phyloP scores from a whole-genome alignment of 2,797 vertebrate genomes.

The Carapus acus region DNA sequence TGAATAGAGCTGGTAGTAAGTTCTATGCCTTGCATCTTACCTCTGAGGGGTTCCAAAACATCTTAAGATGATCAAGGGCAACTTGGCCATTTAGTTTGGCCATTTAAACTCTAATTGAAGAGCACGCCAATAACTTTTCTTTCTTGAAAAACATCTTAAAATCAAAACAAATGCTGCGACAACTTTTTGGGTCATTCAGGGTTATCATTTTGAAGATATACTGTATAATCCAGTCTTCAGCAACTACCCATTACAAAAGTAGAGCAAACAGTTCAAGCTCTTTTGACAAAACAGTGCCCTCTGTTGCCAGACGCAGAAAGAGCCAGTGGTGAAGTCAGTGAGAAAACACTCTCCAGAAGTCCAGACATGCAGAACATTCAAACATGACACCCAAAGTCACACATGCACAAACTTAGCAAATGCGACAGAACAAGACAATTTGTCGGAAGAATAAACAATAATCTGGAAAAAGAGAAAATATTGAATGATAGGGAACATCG shows the following conservation, averaged over 20 bases:
- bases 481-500: too few species aligned
- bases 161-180: not conserved
- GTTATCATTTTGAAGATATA: too few species aligned
- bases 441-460: too few species aligned
- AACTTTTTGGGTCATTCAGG: too few species aligned
- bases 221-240: too few species aligned
- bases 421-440: too few species aligned
- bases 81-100: not conserved
- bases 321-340: not conserved
- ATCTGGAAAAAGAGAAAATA: too few species aligned
- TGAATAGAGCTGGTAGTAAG: conserved; percentile 9
- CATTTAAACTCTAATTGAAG: not conserved
- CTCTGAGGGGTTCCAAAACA: conserved; percentile 45
- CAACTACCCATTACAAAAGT: conserved; percentile 4
- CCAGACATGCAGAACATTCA: conserved; percentile 3
- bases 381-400: too few species aligned
- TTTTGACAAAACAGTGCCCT: conserved; percentile 64
- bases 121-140: not conserved
- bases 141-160: not conserved
- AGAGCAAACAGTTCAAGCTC: conserved; percentile 7
- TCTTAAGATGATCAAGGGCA: conserved; percentile 7
- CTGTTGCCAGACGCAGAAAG: conserved; percentile 59
- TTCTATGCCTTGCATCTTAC: conserved; percentile 18
- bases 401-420: too few species aligned
- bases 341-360: not conserved